Conservation (phyloP, 2,797 vertebrate genomes). For the Passerculus sandwichensis region DNA sequence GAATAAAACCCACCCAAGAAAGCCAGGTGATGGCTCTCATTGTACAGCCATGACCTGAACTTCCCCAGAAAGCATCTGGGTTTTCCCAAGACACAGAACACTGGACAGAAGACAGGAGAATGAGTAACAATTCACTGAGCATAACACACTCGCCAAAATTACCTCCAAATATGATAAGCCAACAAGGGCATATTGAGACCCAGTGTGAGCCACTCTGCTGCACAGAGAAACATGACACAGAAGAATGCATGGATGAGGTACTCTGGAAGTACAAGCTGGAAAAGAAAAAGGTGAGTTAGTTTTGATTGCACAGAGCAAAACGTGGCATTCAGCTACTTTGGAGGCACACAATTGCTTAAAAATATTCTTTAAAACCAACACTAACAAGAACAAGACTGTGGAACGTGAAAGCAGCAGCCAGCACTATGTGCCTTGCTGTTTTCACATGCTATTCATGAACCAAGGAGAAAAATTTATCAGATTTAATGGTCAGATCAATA, state of each 20-base stretch:
- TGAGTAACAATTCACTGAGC: background rate
- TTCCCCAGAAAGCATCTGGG: background rate
- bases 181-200: constrained; percentile 95
- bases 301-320: background rate
- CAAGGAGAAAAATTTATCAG: background rate
- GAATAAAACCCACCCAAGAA: background rate
- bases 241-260: constrained; percentile 99
- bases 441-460: background rate
- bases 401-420: constrained; percentile 8
- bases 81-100: background rate
- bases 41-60: background rate
- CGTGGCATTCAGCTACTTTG: background rate
- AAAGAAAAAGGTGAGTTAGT: constrained; percentile 61
- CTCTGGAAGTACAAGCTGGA: constrained; percentile 97
- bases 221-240: constrained; percentile 99
- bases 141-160: background rate
- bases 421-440: background rate
- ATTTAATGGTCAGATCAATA: background rate
- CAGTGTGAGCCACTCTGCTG: constrained; percentile 97
- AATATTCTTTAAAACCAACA: background rate
- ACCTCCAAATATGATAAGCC: constrained; percentile 99
- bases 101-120: background rate
- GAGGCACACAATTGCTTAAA: background rate
- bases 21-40: background rate
- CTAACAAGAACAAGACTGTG: background rate